A percentile compares a stretch with the other conserved stretches of the same genome.
phyloP scores from a whole-genome alignment of 2,888 invertebrate species.

The Eulithis prunata region DNA sequence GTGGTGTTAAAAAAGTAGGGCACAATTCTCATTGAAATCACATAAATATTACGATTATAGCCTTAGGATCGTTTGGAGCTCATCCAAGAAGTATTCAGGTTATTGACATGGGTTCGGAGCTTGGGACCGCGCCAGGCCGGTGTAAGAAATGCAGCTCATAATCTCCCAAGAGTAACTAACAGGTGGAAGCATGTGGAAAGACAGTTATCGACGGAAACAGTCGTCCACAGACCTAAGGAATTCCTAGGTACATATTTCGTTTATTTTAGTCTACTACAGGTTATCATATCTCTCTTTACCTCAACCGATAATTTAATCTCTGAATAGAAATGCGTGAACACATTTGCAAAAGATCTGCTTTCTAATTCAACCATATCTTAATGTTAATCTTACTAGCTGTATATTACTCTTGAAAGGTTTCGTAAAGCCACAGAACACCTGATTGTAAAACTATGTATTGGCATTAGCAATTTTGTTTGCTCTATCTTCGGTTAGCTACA shows the following conservation, averaged over 20 bases:
- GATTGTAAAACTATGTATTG: not conserved
- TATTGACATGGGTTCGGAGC: slow-evolving; percentile 47
- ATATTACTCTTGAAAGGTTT: not conserved
- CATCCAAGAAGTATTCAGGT: slow-evolving; percentile 47
- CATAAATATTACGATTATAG: slow-evolving; percentile 48
- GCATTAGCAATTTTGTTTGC: not conserved
- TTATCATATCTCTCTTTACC: not conserved
- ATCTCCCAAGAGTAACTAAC: slow-evolving; percentile 36
- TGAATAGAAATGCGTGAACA: not conserved
- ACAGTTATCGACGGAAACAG: slow-evolving; percentile 14
- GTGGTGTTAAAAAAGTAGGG: not conserved
- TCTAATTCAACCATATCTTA: slow-evolving; percentile 2
- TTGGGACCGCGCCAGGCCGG: slow-evolving; percentile 44
- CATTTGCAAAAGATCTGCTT: not conserved
- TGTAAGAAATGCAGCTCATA: slow-evolving; percentile 34
- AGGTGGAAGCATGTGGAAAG: slow-evolving; percentile 32
- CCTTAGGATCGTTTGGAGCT: slow-evolving; percentile 45
- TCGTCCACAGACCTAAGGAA: too few relatives aligned
- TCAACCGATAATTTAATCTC: not conserved
- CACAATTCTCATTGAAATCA: slow-evolving; percentile 42
- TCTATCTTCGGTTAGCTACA: not conserved
- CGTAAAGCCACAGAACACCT: not conserved
- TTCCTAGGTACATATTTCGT: too few relatives aligned
- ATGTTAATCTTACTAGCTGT: not conserved
- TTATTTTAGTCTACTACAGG: not conserved